Conservation (phyloP, 2,888 invertebrate genomes). For the Panzeria rudis region DNA sequence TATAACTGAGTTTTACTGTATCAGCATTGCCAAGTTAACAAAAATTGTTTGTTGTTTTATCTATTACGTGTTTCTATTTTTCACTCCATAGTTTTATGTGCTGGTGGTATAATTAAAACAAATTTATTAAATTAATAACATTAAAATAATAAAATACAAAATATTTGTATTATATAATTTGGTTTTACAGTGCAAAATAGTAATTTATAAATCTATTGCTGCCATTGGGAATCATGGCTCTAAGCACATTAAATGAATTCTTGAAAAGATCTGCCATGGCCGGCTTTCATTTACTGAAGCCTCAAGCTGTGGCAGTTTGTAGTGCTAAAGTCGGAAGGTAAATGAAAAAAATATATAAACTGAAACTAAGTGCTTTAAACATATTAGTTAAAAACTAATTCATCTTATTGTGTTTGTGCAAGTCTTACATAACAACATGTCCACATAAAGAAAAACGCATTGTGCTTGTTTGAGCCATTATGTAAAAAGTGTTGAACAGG, state of each 20-base stretch:
- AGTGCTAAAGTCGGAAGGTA: slow-evolving; percentile 61
- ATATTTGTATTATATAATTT: not conserved
- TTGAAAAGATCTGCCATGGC: slow-evolving; percentile 74
- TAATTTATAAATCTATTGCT: not conserved
- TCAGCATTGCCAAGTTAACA: too few relatives aligned
- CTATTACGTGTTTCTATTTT: too few relatives aligned
- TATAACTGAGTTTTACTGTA: too few relatives aligned
- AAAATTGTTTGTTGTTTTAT: too few relatives aligned
- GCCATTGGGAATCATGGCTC: slow-evolving; percentile 69
- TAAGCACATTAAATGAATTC: slow-evolving; percentile 72
- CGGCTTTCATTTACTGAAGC: slow-evolving; percentile 73
- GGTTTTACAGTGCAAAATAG: slow-evolving; percentile 1
- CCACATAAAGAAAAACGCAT: not conserved
- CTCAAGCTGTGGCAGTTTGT: slow-evolving; percentile 59
- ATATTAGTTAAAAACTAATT: not conserved
- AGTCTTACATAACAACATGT: slow-evolving; percentile 39
- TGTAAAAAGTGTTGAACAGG: too few relatives aligned
- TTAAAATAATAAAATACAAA: not conserved
- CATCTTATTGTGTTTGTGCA: not conserved
- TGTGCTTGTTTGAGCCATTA: not conserved
- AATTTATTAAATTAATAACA: not conserved
- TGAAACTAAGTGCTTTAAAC: not conserved
- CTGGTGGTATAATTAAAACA: not conserved
- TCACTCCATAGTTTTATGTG: too few relatives aligned
- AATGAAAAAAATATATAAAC: not conserved